A percentile compares a stretch with the other conserved stretches of the same genome.
These are phyloP conservation scores for Hypomecis atomaria DNA, from an alignment of 2,888 invertebrate species.

Conservation along the genomic window DNA sequence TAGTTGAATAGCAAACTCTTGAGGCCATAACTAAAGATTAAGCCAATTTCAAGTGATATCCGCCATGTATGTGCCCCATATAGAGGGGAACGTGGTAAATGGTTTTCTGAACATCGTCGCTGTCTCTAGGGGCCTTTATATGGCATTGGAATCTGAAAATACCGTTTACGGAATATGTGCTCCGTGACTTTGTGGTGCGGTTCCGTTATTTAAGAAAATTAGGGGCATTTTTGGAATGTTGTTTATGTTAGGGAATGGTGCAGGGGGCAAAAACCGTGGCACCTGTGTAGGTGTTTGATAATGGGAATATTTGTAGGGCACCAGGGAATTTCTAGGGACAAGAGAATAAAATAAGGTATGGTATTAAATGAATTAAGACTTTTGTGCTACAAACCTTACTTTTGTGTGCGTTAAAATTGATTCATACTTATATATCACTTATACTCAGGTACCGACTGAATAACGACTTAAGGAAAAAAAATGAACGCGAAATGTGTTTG, in stretches of 20 bases:
- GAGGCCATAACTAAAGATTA: slow-evolving; percentile 71
- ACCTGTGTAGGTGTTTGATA: neutral
- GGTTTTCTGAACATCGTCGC: slow-evolving; percentile 63
- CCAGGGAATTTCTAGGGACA: slow-evolving; percentile 1
- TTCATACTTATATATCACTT: too few species aligned
- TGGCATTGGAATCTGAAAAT: slow-evolving; percentile 48
- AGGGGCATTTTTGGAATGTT: slow-evolving; percentile 25
- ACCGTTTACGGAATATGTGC: slow-evolving; percentile 39
- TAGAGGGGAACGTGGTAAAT: slow-evolving; percentile 63
- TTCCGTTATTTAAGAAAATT: slow-evolving; percentile 37
- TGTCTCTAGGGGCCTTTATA: slow-evolving; percentile 54
- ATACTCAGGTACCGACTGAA: too few species aligned
- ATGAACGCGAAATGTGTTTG: too few species aligned
- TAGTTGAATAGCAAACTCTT: slow-evolving; percentile 59
- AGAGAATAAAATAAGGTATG: too few species aligned
- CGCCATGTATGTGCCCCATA: slow-evolving; percentile 62
- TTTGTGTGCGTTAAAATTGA: too few species aligned
- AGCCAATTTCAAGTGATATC: slow-evolving; percentile 67
- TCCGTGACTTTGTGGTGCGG: slow-evolving; percentile 37
- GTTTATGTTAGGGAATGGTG: slow-evolving; percentile 6
- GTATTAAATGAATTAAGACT: too few species aligned
- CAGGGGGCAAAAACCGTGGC: neutral
- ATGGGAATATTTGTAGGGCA: neutral
- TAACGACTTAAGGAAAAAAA: too few species aligned
- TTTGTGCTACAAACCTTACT: too few species aligned